Conservation (phyloP, 2,888 invertebrate species). For the Gryllus longicercus region DNA sequence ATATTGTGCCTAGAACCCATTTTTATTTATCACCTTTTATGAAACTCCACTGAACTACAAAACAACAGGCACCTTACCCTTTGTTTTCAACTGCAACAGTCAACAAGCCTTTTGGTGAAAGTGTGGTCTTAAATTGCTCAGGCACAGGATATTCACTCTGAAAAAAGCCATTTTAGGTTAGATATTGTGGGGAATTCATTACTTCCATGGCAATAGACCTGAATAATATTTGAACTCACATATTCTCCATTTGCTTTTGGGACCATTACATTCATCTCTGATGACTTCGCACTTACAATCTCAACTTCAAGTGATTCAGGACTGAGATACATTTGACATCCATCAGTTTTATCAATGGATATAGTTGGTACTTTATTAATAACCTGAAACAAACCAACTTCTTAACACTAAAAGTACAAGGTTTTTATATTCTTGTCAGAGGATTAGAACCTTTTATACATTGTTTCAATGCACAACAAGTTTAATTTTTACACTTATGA, state of each 20-base stretch:
- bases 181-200: not conserved
- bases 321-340: constrained; percentile 95
- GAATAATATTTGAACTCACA: constrained; percentile 59
- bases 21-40: too few species aligned
- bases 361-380: constrained; percentile 93
- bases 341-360: constrained; percentile 98
- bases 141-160: constrained; percentile 90
- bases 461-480: too few species aligned
- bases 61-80: constrained; percentile 57
- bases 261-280: constrained; percentile 96
- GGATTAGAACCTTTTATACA: too few species aligned
- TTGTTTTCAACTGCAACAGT: constrained; percentile 78
- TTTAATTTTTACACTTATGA: too few species aligned
- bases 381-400: constrained; percentile 57
- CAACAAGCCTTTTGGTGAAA: constrained; percentile 63
- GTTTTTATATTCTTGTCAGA: too few species aligned
- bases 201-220: constrained; percentile 2
- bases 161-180: constrained; percentile 38
- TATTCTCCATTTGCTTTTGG: constrained; percentile 87
- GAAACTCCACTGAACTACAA: not conserved
- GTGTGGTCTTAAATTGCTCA: constrained; percentile 93
- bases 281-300: constrained; percentile 95
- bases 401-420: not conserved
- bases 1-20: too few species aligned
- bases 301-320: constrained; percentile 82